These are phyloP conservation scores for Sparus aurata DNA, from an alignment of 2,797 vertebrate genomes.

Conservation along the genomic window DNA sequence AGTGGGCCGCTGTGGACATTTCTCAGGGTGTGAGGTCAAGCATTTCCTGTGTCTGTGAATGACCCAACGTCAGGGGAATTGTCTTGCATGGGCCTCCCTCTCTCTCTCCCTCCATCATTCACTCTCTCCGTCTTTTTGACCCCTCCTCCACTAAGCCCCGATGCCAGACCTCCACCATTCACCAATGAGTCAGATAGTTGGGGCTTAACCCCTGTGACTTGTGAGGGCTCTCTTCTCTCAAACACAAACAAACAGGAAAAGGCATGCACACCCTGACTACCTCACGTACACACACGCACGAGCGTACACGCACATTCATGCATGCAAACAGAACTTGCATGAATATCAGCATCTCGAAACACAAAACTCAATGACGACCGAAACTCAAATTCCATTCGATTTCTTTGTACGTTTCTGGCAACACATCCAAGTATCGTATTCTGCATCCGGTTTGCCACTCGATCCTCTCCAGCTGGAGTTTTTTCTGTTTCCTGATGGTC, in stretches of 20 bases:
- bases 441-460: conserved; percentile 5
- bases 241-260: conserved; percentile 76
- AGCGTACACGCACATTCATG: conserved; percentile 1
- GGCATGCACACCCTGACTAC: conserved; percentile 30
- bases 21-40: conserved; percentile 86
- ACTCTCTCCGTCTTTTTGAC: conserved; percentile 63
- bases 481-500: conserved; percentile 24
- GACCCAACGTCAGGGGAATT: conserved; percentile 80
- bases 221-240: conserved; percentile 49
- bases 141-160: conserved; percentile 73
- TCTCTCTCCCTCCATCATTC: conserved; percentile 73
- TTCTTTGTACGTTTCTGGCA: not conserved
- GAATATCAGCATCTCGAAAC: not conserved
- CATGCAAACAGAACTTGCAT: not conserved
- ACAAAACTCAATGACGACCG: not conserved
- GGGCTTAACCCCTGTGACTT: conserved; percentile 77
- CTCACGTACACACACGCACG: conserved; percentile 10
- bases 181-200: conserved; percentile 68
- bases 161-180: conserved; percentile 74
- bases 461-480: conserved; percentile 5
- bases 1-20: conserved; percentile 82
- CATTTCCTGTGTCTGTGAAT: conserved; percentile 87
- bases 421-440: not conserved
- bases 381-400: conserved; percentile 21
- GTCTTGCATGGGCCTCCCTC: conserved; percentile 72